Percentiles rank a stretch among this genome's conserved stretches.
phyloP scores from a whole-genome alignment of 1,140 invertebrate genomes.

The Pteromalus puparum region DNA sequence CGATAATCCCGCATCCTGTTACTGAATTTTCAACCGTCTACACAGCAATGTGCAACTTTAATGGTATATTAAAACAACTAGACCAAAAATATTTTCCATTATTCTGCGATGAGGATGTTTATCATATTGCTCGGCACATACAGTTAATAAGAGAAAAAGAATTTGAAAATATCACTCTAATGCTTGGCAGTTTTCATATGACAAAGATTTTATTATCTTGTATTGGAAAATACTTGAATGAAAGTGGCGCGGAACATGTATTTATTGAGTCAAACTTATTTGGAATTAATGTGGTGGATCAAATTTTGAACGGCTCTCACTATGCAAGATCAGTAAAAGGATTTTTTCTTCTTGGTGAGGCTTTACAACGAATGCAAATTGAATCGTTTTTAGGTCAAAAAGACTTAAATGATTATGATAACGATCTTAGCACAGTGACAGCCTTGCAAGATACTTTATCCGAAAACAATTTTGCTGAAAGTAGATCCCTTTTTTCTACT shows the following conservation, averaged over 20 bases:
- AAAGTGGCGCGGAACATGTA: not conserved
- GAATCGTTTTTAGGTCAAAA: no score
- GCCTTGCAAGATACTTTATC: no score
- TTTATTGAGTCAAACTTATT: no score
- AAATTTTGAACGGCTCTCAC: no score
- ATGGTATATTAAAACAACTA: constrained; percentile 25
- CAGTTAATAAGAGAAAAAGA: not conserved
- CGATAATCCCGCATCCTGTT: constrained; percentile 30
- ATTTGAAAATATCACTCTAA: not conserved
- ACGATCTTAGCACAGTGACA: no score
- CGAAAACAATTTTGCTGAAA: no score
- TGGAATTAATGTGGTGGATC: no score
- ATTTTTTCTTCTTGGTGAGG: not conserved
- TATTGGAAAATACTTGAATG: not conserved
- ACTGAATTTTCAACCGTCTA: constrained; percentile 47
- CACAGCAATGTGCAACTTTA: constrained; percentile 43
- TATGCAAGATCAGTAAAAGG: not conserved
- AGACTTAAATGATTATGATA: no score
- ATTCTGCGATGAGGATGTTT: constrained; percentile 41
- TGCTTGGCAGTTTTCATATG: not conserved
- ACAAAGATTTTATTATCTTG: not conserved
- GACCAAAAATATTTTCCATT: constrained; percentile 31
- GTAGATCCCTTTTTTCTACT: no score
- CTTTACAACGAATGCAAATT: no score
- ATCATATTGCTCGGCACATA: constrained; percentile 23